Base-by-base conservation (phyloP, 2,888 invertebrate species). In the Epsilonema sp. region DNA sequence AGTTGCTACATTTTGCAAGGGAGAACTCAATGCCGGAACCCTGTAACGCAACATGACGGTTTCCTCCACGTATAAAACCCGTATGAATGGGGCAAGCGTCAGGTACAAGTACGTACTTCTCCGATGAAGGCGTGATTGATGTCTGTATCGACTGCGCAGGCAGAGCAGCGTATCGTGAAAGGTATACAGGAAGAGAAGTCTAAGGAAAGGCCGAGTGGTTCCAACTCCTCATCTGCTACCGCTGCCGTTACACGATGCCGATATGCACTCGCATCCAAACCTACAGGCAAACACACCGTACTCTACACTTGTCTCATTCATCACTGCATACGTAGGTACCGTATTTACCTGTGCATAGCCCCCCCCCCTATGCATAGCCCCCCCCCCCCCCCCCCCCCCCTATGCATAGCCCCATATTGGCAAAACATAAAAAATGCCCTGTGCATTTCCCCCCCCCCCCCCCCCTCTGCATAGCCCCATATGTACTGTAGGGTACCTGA, bases 1-100 rank as follows among this genome's bases (percentile, higher is more conserved):
- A 48, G 47, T 82, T 83, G 24, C 74, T 69, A 67, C 89, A 31
- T 16, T 31, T 31, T 31, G 89, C 55, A 72, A 74, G 38, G 76
- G 75, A 53, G 87, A 54, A 2, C 56, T 51, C 49, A 58, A 60
- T 31, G 8, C 16, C 31, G 31, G 11, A 8, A 31, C 31, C 31
- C 31, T 31, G 16, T n/a, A n/a, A n/a, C n/a, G n/a, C n/a, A 31
- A 31, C 31, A 31, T 16, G 16, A 31, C 8, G 16, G 31, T 31
- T 31, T 41, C 58, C 55, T 11, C 25, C 25, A 11, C n/a, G 8
- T 22, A 11, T 36, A n/a, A n/a, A n/a, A n/a, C n/a, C n/a, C n/a
- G n/a, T n/a, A n/a, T n/a, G n/a, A n/a, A n/a, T n/a, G n/a, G 21
- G 26, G 20, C 16, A 11, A 26, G 26, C 8, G 42, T 11, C 5